Conservation (phyloP, 2,888 invertebrate species). For the Galerucella calmariensis region DNA sequence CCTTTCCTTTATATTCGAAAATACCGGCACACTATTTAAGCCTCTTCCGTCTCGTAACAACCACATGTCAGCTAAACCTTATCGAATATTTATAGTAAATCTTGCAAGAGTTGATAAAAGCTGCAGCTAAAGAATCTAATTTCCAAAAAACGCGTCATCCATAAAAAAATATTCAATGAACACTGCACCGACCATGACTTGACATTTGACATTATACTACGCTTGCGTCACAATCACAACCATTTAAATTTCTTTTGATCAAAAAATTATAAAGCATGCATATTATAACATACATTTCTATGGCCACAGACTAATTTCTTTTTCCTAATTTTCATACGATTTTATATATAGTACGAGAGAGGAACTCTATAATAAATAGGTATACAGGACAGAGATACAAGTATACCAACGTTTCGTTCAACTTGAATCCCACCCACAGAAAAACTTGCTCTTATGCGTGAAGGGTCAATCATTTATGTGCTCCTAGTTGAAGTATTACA, state of each 20-base stretch:
- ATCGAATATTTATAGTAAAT: not conserved
- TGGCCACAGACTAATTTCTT: no score
- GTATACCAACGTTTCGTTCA: no score
- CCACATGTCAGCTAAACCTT: not conserved
- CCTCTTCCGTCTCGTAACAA: not conserved
- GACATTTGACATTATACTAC: no score
- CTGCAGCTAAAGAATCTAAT: not conserved
- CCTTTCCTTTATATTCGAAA: not conserved
- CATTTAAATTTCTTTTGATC: no score
- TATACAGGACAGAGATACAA: no score
- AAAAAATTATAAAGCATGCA: not conserved
- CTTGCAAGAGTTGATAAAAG: not conserved
- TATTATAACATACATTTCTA: not conserved
- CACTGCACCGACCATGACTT: no score
- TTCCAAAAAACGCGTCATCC: not conserved
- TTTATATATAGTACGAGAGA: not conserved
- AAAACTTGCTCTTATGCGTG: no score
- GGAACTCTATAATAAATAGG: no score
- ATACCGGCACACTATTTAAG: not conserved
- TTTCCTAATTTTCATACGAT: not conserved
- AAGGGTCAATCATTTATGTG: no score
- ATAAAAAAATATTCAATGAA: not conserved
- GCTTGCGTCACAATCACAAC: no score
- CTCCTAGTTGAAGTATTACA: no score
- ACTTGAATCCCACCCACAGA: no score